These are phyloP conservation scores for Rousettus madagascariensis DNA, from an alignment of 2,797 vertebrate species.

Conservation along the genomic window DNA sequence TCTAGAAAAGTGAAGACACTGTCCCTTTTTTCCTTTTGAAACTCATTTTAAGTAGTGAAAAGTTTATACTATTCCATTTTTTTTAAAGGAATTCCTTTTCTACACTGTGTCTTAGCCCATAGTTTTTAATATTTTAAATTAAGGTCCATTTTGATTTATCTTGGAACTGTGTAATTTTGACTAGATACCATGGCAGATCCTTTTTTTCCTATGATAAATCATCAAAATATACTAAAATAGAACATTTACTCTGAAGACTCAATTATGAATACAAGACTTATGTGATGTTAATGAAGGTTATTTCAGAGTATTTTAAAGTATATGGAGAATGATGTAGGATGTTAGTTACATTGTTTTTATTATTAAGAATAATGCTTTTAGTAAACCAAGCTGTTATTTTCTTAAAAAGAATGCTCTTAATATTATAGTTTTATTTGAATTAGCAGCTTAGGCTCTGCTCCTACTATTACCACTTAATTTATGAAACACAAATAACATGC, in stretches of 20 bases:
- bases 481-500: background rate
- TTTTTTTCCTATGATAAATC: constrained; percentile 13
- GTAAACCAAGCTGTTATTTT: background rate
- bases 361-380: constrained; percentile 36
- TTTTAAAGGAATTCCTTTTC: constrained; percentile 16
- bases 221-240: background rate
- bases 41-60: background rate
- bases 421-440: constrained; percentile 36
- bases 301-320: constrained; percentile 9
- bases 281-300: background rate
- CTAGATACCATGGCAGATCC: background rate
- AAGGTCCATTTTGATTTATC: constrained; percentile 29
- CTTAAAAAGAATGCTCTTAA: background rate
- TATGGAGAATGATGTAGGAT: background rate
- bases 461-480: background rate
- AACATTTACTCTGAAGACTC: background rate
- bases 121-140: constrained; percentile 38
- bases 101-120: background rate
- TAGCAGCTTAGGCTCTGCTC: background rate
- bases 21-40: background rate
- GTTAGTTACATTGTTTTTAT: constrained; percentile 29
- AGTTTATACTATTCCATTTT: background rate
- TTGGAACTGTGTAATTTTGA: background rate
- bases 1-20: background rate
- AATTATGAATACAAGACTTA: background rate